A percentile compares a stretch with the other conserved stretches of the same genome.
These are phyloP conservation scores for Parnassius orleans DNA, from an alignment of 2,888 invertebrate genomes.

Conservation along the genomic window DNA sequence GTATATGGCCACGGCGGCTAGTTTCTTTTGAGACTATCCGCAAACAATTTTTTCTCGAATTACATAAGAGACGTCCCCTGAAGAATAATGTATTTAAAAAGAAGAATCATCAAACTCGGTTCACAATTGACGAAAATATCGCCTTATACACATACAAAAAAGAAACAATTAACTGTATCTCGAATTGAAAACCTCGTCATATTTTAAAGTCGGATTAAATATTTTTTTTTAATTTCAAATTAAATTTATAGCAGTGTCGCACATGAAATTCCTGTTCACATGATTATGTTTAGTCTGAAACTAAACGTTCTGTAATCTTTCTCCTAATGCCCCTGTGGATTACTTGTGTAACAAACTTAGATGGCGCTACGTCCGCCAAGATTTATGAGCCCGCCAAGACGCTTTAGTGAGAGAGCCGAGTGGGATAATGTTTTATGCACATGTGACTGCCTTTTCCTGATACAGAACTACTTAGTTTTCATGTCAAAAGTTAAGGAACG, in stretches of 20 bases:
- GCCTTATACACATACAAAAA: no score
- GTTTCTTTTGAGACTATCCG: no score
- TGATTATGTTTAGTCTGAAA: slow-evolving; percentile 18
- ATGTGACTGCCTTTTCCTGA: slow-evolving; percentile 20
- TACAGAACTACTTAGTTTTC: slow-evolving; percentile 11
- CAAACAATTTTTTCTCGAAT: no score
- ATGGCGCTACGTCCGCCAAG: slow-evolving; percentile 29
- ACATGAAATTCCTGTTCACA: background rate
- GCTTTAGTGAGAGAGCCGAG: slow-evolving; percentile 23
- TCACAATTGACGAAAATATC: no score
- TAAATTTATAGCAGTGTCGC: background rate
- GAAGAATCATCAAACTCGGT: no score
- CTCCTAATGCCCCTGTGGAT: slow-evolving; percentile 23
- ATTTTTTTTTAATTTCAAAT: no score
- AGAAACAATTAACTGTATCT: no score
- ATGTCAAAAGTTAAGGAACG: background rate
- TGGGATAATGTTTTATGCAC: slow-evolving; percentile 27
- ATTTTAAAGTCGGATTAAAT: no score
- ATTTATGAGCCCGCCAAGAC: slow-evolving; percentile 31
- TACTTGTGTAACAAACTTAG: slow-evolving; percentile 28
- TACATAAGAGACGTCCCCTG: no score
- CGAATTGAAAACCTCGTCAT: no score
- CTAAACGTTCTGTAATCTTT: slow-evolving; percentile 20
- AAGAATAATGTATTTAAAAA: no score
- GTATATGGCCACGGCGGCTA: no score